Base-by-base conservation (phyloP, 1,140 invertebrate genomes). In the Acromyrmex charruanus region DNA sequence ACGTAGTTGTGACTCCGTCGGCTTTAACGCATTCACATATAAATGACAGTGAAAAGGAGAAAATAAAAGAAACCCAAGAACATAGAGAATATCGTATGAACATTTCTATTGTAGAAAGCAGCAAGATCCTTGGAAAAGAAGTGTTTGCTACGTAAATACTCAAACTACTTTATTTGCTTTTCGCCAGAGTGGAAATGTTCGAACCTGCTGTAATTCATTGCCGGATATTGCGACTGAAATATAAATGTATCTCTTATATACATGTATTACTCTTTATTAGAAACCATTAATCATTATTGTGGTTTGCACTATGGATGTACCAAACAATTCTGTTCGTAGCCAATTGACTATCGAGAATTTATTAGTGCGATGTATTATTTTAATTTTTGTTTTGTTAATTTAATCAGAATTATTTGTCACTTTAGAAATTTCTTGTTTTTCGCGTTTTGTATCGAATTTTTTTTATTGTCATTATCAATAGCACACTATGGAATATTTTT, bases 131-230 rank as follows among this genome's bases (percentile, higher is more conserved):
- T 63, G 18, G 31, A 63, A 63, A 28, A 66, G 25, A 61, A 66
- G 59, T 79, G 81, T 89, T 89, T 89, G 49, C 75, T 89, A 66
- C 69, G 74, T 88, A 89, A 88, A 86, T 88, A 89, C 51, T 79
- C 51, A 63, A 61, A 63, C 80, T 75, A 55, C 28, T 89, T 88
- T 85, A 89, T 89, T 89, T 89, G 49, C 68, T 71, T 77, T 18
- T 51, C 21, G 35, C 31, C 18, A 44, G 39, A 61, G 63, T 55
- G 61, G 53, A 81, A 82, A 77, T 87, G 86, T 87, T 71, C 66
- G 79, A 69, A 51, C 28, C 25, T n/a, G 77, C 49, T 82, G 53
- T 87, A 88, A 88, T 77, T 86, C 69, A 44, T 71, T 80, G 35
- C 72, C 39, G 86, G 80, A 89, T 89, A 89, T 89, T 87, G 66